These are phyloP conservation scores for Eriocheir sinensis DNA, from an alignment of 1,140 invertebrate genomes.

Conservation along the genomic window DNA sequence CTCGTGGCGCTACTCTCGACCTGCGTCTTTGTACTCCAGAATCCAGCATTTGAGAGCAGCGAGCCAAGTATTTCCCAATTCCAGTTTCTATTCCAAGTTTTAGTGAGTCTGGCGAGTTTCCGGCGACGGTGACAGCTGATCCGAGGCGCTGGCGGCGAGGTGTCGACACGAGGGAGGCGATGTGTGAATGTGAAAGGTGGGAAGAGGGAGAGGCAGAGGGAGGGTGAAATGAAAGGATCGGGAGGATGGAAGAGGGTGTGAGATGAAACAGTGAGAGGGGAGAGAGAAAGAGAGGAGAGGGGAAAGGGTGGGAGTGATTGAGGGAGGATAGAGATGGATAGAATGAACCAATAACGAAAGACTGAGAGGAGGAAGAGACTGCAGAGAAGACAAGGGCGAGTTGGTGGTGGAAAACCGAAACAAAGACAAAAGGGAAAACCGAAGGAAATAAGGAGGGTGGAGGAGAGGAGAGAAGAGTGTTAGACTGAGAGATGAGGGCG, in stretches of 20 bases:
- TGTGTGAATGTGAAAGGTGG: not conserved
- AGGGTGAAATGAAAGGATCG: not conserved
- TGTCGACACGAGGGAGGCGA: not conserved
- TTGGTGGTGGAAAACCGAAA: too few relatives aligned
- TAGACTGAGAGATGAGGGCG: not conserved
- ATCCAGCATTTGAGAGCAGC: not conserved
- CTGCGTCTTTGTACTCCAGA: not conserved
- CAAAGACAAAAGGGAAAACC: not conserved
- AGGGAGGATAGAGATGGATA: too few relatives aligned
- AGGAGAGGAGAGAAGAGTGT: not conserved
- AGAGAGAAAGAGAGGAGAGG: too few relatives aligned
- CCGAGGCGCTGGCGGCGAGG: not conserved
- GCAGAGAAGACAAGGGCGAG: too few relatives aligned
- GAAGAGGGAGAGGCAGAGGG: not conserved
- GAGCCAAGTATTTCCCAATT: slow-evolving; percentile 14
- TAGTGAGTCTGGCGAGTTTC: not conserved
- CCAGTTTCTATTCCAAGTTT: slow-evolving; percentile 13
- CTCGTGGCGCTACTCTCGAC: not conserved
- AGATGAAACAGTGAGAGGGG: not conserved
- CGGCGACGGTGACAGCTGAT: not conserved
- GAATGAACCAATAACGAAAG: too few relatives aligned
- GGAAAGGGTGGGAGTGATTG: too few relatives aligned
- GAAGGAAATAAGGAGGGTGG: slow-evolving; percentile 2
- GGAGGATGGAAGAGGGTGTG: too few relatives aligned
- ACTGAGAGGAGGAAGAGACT: too few relatives aligned